phyloP scores from a whole-genome alignment of 2,113 vertebrate species.

The Nycticorax nycticorax region DNA sequence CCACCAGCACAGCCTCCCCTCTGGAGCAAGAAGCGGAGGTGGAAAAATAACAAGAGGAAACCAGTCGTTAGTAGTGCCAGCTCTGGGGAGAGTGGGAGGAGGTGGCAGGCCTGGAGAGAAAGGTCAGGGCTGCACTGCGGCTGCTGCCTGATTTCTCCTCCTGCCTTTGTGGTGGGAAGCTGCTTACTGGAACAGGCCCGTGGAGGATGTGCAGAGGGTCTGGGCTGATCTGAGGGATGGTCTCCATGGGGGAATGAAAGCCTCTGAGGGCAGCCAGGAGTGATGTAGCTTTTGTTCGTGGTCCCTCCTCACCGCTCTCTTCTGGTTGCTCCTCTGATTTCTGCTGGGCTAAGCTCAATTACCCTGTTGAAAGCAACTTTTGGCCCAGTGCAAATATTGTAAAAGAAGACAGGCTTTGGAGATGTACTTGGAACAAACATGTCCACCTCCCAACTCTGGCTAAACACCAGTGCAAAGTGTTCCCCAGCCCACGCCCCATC shows the following conservation, averaged over 20 bases:
- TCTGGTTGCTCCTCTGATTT: not conserved
- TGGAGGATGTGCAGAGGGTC: not conserved
- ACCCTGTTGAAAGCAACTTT: not conserved
- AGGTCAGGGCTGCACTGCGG: slow-evolving; percentile 13
- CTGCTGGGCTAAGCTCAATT: not conserved
- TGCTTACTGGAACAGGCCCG: accelerated
- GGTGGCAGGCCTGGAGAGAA: slow-evolving; percentile 39
- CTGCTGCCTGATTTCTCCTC: not conserved
- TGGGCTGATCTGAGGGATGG: not conserved
- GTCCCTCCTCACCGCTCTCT: not conserved
- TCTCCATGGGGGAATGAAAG: not conserved
- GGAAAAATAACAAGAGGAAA: slow-evolving; percentile 63
- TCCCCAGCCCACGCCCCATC: not conserved
- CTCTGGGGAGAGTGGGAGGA: slow-evolving; percentile 38
- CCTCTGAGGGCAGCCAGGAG: not conserved
- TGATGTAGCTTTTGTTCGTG: not conserved
- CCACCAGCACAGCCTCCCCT: slow-evolving; percentile 49
- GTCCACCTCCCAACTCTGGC: not conserved
- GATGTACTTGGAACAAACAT: not conserved
- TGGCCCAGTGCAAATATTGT: not conserved
- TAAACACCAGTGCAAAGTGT: not conserved
- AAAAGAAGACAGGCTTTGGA: not conserved
- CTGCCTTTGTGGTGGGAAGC: not conserved
- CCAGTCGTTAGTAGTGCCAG: slow-evolving; percentile 52
- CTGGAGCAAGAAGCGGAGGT: slow-evolving; percentile 46